phyloP scores from a whole-genome alignment of 1,140 invertebrate species.

The Luehdorfia chinensis region DNA sequence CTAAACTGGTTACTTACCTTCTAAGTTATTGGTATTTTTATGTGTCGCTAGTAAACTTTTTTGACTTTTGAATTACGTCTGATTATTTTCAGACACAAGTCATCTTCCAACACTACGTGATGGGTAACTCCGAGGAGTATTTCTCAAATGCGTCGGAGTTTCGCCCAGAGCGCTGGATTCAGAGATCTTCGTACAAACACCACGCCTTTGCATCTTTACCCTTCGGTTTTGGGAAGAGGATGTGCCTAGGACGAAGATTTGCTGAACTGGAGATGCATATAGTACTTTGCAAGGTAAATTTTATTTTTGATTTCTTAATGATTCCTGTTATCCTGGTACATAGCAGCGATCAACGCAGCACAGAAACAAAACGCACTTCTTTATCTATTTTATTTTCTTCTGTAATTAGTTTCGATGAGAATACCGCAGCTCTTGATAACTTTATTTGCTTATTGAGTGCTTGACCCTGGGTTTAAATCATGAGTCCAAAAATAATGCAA shows the following conservation, averaged over 20 bases:
- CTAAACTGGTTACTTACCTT: too few species aligned
- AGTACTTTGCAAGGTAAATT: slow-evolving; percentile 80
- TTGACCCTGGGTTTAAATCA: too few species aligned
- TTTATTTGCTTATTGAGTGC: too few species aligned
- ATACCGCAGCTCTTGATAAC: too few species aligned
- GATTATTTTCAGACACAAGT: slow-evolving; percentile 85
- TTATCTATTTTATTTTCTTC: too few species aligned
- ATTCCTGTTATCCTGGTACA: neutral
- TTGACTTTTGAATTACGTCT: too few species aligned
- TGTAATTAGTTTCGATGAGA: too few species aligned
- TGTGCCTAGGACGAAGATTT: slow-evolving; percentile 86
- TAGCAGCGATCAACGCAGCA: neutral
- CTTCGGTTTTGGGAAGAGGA: slow-evolving; percentile 85
- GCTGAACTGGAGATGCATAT: slow-evolving; percentile 86
- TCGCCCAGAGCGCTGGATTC: slow-evolving; percentile 87
- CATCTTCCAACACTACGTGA: slow-evolving; percentile 88
- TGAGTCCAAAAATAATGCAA: too few species aligned
- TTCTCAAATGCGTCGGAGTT: slow-evolving; percentile 83
- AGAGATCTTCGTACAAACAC: slow-evolving; percentile 38
- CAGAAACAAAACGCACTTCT: too few species aligned
- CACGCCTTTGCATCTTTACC: slow-evolving; percentile 84
- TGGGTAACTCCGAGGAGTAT: slow-evolving; percentile 85
- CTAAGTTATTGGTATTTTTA: too few species aligned
- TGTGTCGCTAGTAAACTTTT: too few species aligned
- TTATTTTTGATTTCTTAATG: too few species aligned